These are phyloP conservation scores for Plectrocnemia conspersa DNA, from an alignment of 1,140 invertebrate species.

Conservation along the genomic window DNA sequence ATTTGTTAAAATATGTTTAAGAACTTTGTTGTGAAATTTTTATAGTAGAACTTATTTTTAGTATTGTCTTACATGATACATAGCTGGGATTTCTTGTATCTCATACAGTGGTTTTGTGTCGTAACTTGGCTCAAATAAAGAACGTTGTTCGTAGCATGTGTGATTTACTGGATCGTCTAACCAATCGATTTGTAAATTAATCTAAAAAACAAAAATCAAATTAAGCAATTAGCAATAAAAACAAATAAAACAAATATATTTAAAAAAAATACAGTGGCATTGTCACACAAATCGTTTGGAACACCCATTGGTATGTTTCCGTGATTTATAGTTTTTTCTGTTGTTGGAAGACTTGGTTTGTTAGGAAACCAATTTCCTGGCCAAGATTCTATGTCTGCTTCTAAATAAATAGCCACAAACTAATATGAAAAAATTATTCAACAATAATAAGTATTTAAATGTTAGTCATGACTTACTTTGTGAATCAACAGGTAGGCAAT, in stretches of 20 bases:
- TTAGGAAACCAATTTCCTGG: slow-evolving; percentile 49
- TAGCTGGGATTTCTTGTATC: slow-evolving; percentile 56
- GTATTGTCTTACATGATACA: slow-evolving; percentile 55
- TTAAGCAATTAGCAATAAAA: slow-evolving; percentile 21
- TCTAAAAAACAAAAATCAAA: slow-evolving; percentile 48
- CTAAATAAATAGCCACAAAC: background rate
- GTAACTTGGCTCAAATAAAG: slow-evolving; percentile 46
- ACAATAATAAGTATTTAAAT: too few species aligned
- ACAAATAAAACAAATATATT: slow-evolving; percentile 18
- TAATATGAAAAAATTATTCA: too few species aligned
- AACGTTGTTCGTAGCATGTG: slow-evolving; percentile 58
- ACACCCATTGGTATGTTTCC: slow-evolving; percentile 56
- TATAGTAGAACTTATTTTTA: slow-evolving; percentile 27
- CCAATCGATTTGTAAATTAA: slow-evolving; percentile 67
- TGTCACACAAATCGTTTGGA: slow-evolving; percentile 57
- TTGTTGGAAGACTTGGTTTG: slow-evolving; percentile 14
- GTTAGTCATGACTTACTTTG: too few species aligned
- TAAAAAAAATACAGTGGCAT: slow-evolving; percentile 57
- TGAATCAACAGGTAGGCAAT: too few species aligned
- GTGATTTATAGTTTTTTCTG: slow-evolving; percentile 1
- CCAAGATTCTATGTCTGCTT: slow-evolving; percentile 37
- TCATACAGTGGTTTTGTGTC: slow-evolving; percentile 51
- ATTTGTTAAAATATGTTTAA: background rate
- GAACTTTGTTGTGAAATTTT: slow-evolving; percentile 8
- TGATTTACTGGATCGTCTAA: slow-evolving; percentile 59